Evolutionary conservation across 1,140 invertebrate species (phyloP).

Genomic region (Scaptomyza hsui): DNA sequence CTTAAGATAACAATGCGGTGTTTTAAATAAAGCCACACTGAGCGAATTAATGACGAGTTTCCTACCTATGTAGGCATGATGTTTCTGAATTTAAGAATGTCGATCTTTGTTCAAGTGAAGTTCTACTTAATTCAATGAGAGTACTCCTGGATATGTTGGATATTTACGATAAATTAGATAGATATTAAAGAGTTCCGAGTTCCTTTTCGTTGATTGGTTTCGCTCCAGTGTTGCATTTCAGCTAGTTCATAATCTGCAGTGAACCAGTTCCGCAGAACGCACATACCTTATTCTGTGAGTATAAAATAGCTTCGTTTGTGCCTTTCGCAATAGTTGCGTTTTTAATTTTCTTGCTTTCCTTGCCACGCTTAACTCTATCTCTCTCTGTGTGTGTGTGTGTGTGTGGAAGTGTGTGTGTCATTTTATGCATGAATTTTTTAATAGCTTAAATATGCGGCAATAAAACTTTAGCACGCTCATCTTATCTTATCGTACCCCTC

Average conservation of each 20-base stretch:
- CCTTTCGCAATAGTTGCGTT: constrained; percentile 39
- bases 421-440: constrained; percentile 82
- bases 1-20: constrained; percentile 65
- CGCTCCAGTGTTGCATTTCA: too few species aligned
- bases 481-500: constrained; percentile 56
- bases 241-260: too few species aligned
- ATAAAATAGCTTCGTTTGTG: not conserved
- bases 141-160: too few species aligned
- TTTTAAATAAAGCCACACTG: constrained; percentile 51
- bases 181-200: too few species aligned
- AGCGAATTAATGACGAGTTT: too few species aligned
- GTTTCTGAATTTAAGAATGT: too few species aligned
- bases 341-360: constrained; percentile 70
- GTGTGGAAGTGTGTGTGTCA: constrained; percentile 57
- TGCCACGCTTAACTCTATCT: constrained; percentile 20
- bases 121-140: too few species aligned
- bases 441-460: constrained; percentile 82
- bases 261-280: constrained; percentile 17
- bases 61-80: too few species aligned
- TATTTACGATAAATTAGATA: too few species aligned
- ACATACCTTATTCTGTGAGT: not conserved
- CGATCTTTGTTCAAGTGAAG: too few species aligned
- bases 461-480: constrained; percentile 82
- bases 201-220: too few species aligned
- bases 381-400: constrained; percentile 3